Evolutionary conservation across 2,113 vertebrate species (phyloP).

Genomic region (Lasiurus borealis): DNA sequence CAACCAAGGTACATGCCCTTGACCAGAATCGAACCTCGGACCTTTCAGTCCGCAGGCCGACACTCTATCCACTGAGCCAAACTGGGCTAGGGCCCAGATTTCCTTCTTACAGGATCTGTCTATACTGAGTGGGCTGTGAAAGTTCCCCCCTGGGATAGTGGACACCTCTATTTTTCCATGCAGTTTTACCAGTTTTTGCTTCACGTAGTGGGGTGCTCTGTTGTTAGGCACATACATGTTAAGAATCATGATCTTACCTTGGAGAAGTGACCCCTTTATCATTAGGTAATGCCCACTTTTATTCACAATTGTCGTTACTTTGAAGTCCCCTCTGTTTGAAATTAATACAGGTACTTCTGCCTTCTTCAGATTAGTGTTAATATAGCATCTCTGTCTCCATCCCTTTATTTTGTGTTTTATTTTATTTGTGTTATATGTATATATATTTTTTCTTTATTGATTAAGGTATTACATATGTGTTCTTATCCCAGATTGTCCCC

Average conservation of each 20-base stretch:
- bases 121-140: background rate
- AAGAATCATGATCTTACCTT: background rate
- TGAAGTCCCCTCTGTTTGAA: too few relatives aligned
- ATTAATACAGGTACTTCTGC: background rate
- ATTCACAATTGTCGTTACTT: background rate
- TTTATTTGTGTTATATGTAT: too few relatives aligned
- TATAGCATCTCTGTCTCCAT: background rate
- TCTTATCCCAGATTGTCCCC: too few relatives aligned
- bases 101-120: background rate
- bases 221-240: background rate
- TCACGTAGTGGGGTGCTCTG: background rate
- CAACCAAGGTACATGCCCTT: too few relatives aligned
- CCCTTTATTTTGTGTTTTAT: background rate
- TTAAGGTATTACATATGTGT: too few relatives aligned
- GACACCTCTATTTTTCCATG: background rate
- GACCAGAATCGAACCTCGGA: too few relatives aligned
- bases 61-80: too few relatives aligned
- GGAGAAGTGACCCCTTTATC: background rate
- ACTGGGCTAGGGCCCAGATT: background rate
- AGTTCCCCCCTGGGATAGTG: background rate
- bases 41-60: too few relatives aligned
- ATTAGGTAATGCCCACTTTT: background rate
- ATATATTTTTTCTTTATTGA: too few relatives aligned
- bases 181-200: background rate
- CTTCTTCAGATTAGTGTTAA: background rate